phyloP scores from a whole-genome alignment of 2,888 invertebrate genomes.

The Eulithis testata region DNA sequence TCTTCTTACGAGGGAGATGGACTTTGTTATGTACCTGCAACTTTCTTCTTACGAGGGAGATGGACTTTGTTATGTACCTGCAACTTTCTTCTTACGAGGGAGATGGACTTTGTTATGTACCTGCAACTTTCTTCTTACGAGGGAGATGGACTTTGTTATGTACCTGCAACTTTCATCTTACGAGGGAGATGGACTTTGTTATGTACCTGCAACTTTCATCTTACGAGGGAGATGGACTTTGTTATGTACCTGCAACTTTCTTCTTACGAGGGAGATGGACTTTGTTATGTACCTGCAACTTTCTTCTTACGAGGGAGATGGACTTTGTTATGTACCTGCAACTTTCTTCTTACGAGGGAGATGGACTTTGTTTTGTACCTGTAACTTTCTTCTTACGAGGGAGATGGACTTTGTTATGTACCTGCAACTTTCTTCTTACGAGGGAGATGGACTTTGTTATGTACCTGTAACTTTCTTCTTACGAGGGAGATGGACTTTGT shows the following conservation, averaged over 20 bases:
- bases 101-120: conserved; percentile 61
- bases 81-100: conserved; percentile 97
- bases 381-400: conserved; percentile 98
- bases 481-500: no score
- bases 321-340: conserved; percentile 84
- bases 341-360: conserved; percentile 96
- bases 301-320: conserved; percentile 92
- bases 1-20: conserved; percentile 89
- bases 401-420: conserved; percentile 49
- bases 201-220: conserved; percentile 96
- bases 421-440: conserved; percentile 99
- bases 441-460: background rate
- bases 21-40: conserved; percentile 87
- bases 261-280: conserved; percentile 87
- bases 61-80: conserved; percentile 82
- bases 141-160: background rate
- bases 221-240: conserved; percentile 76
- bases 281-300: conserved; percentile 89
- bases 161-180: conserved; percentile 98
- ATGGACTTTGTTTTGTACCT: conserved; percentile 76
- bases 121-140: conserved; percentile 99
- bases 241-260: conserved; percentile 93
- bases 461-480: conserved; percentile 98
- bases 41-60: conserved; percentile 94
- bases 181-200: no score